phyloP scores from a whole-genome alignment of 1,140 invertebrate genomes.

The Pseudomyrmex dendroicus region DNA sequence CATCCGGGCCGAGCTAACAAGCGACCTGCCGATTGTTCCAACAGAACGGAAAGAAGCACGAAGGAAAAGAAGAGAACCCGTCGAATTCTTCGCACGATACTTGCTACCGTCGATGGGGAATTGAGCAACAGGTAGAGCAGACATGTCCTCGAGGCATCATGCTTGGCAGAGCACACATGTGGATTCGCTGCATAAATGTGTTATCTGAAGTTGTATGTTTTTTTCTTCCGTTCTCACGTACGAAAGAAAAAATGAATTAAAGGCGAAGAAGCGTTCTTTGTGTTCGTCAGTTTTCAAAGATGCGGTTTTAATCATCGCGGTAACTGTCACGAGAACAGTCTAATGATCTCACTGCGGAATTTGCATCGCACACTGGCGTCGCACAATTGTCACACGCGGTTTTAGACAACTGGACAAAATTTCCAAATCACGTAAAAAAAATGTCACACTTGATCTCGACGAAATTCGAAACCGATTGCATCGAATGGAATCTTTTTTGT shows the following conservation, averaged over 20 bases:
- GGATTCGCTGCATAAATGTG: slow-evolving; percentile 75
- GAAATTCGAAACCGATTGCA: neutral
- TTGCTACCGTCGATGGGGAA: slow-evolving; percentile 70
- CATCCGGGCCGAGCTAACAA: no score
- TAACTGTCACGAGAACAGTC: no score
- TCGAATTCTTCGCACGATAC: slow-evolving; percentile 73
- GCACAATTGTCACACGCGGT: no score
- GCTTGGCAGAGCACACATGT: slow-evolving; percentile 72
- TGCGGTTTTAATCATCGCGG: no score
- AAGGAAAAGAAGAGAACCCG: slow-evolving; percentile 34
- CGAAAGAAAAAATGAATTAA: neutral
- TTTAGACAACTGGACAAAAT: no score
- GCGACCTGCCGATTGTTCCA: neutral
- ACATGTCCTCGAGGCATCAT: slow-evolving; percentile 76
- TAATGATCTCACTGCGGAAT: no score
- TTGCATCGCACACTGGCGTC: no score
- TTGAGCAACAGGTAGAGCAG: slow-evolving; percentile 82
- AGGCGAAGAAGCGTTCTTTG: no score
- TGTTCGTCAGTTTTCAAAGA: no score
- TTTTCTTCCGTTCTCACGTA: slow-evolving; percentile 45
- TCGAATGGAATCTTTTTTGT: slow-evolving; percentile 40
- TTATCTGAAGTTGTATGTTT: slow-evolving; percentile 75
- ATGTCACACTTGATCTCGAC: no score
- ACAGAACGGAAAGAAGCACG: neutral
- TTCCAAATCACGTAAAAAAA: no score